Base-by-base conservation (phyloP, 2,797 vertebrate species). In the Microctenopoma steveboyesi region DNA sequence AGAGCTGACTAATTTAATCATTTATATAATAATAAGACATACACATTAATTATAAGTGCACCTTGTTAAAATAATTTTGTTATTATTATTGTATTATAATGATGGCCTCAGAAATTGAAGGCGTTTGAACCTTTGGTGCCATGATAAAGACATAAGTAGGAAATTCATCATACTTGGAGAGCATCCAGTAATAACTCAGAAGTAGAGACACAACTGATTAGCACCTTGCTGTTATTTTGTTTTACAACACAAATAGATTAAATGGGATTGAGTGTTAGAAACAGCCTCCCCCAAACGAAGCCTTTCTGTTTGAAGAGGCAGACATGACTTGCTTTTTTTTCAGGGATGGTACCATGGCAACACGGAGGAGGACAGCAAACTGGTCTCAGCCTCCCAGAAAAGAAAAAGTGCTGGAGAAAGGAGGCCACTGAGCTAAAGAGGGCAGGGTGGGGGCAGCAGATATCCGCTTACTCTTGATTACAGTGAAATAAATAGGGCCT, bases 321-420 rank as follows among this genome's bases (percentile, higher is more conserved):
- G 88, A 87, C 83, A 83, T 89, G 89, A 92, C 90, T 92, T 88
- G 83, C 86, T 91, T 76, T 86, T 91, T 86, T 91, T 91, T 86
- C 81, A 90, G 88, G 89, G 88, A 80, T 67, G 82, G 90, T 89
- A 76, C 91, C 92, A 92, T 91, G 91, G 92, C 89, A 93, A 92
- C 91, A 87, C 75, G 69, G 88, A 91, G 91, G 83, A 91, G 87
- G 85, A 88, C 70, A 57, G 88, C 74, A 63, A 89, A 86, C 76
- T 82, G 74, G 85, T 85, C 85, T 88, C 85, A 69, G 85, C 83
- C 87, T 89, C 81, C 64, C 63, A 43, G 77, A 88, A 64, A 71
- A 86, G 60, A 80, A 74, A 81, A 81, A 78, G 80, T 57, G 66
- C 50, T 46, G 78, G 73, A 79, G 80, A 83, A 82, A 85, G 45